Percentiles rank a stretch among this genome's conserved stretches.
Evolutionary conservation across 2,888 invertebrate species (phyloP).

Genomic region (Troides oblongomaculatus): DNA sequence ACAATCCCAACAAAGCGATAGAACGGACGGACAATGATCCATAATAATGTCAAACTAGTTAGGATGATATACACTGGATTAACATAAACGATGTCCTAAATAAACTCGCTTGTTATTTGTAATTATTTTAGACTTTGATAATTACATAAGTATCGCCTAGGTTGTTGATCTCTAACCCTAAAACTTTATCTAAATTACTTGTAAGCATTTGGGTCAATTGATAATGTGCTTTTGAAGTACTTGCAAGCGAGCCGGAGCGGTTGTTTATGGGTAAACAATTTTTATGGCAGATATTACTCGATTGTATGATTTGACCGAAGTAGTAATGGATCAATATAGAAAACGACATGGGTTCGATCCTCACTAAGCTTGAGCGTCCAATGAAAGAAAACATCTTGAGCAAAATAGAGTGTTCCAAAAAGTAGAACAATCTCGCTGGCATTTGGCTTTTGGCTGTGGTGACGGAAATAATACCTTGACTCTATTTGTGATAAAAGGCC

Average conservation of each 20-base stretch:
- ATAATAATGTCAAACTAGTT: no score
- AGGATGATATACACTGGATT: background rate
- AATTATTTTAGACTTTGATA: conserved; percentile 15
- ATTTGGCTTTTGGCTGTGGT: no score
- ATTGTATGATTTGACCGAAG: background rate
- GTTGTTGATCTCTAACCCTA: conserved; percentile 34
- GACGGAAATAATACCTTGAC: no score
- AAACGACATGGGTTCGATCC: background rate
- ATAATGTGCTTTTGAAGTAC: conserved; percentile 32
- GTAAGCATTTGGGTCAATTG: conserved; percentile 41
- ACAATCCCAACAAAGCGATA: no score
- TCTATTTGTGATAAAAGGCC: no score
- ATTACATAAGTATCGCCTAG: conserved; percentile 18
- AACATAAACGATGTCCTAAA: background rate
- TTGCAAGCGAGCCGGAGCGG: conserved; percentile 8
- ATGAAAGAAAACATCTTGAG: no score
- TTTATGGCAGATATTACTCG: background rate
- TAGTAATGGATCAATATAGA: background rate
- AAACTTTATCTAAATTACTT: conserved; percentile 39
- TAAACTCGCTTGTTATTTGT: conserved; percentile 1
- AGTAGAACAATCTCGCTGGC: no score
- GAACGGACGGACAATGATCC: no score
- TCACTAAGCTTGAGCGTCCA: no score
- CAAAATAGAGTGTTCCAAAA: no score
- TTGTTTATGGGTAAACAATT: conserved; percentile 12